Conservation (phyloP, 2,113 vertebrate species). For the Pachycephala philippinensis region DNA sequence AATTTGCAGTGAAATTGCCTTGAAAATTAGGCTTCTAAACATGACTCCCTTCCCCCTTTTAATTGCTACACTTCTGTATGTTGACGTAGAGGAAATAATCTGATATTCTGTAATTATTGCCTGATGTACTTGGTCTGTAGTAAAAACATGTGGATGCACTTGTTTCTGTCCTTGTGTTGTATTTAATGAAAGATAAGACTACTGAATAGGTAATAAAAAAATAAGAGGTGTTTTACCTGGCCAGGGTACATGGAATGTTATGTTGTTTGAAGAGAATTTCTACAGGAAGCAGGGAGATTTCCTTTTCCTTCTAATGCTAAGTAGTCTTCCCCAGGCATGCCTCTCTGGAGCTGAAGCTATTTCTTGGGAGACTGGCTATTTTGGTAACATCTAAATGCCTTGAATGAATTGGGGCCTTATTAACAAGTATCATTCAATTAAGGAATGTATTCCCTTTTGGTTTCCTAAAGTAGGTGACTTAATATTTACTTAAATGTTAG, state of each 20-base stretch:
- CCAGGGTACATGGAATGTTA: rapidly evolving
- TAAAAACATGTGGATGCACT: background rate
- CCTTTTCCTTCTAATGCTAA: background rate
- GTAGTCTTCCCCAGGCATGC: background rate
- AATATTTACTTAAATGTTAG: background rate
- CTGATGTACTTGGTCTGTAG: background rate
- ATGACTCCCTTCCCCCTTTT: background rate
- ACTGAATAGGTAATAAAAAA: background rate
- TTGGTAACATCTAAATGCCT: background rate
- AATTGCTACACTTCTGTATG: background rate
- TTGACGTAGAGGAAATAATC: background rate
- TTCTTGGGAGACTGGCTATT: background rate
- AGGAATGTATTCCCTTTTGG: background rate
- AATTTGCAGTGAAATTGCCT: background rate
- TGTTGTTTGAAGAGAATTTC: background rate
- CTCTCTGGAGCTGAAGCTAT: background rate
- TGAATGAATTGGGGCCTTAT: background rate
- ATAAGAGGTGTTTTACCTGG: background rate
- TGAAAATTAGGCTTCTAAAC: background rate
- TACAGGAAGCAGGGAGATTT: background rate
- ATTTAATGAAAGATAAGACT: background rate
- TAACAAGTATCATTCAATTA: constrained; percentile 10
- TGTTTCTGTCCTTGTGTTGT: background rate
- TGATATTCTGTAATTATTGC: background rate
- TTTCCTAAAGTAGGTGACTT: background rate